Evolutionary conservation across 2,113 vertebrate genomes (phyloP).

Genomic region (Panthera uncia): DNA sequence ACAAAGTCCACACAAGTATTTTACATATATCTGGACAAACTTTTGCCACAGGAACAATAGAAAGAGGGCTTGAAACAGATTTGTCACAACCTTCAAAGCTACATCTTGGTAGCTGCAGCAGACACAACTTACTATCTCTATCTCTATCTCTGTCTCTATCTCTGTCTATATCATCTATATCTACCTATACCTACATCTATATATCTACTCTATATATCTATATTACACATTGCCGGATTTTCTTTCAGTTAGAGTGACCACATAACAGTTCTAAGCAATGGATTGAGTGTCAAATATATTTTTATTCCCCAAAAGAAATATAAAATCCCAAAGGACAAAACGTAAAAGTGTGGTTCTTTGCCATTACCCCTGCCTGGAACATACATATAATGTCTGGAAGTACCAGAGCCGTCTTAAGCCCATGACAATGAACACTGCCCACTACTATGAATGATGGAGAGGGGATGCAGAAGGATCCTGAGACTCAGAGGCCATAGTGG

Average conservation of each 20-base stretch:
- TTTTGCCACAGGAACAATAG: neutral
- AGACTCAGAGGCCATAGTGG: neutral
- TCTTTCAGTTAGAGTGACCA: neutral
- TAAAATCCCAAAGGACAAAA: neutral
- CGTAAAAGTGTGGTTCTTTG: neutral
- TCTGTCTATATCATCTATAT: no score
- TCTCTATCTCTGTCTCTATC: no score
- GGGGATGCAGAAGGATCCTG: neutral
- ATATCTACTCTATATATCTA: no score
- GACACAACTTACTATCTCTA: neutral
- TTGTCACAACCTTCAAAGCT: constrained; percentile 26
- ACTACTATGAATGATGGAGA: neutral
- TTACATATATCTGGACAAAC: neutral
- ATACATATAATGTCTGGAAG: neutral
- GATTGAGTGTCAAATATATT: neutral
- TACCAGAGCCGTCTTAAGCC: neutral
- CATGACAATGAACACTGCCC: neutral
- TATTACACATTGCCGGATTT: neutral
- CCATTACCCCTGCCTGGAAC: neutral
- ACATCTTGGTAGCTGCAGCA: neutral
- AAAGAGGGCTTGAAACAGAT: neutral
- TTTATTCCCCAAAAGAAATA: neutral
- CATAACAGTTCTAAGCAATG: neutral
- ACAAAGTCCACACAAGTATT: constrained; percentile 37
- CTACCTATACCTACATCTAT: no score